Evolutionary conservation across 2,888 invertebrate genomes (phyloP), one percentile per base, ranked within the genome.

Genomic region (Piscicola geometra): DNA sequence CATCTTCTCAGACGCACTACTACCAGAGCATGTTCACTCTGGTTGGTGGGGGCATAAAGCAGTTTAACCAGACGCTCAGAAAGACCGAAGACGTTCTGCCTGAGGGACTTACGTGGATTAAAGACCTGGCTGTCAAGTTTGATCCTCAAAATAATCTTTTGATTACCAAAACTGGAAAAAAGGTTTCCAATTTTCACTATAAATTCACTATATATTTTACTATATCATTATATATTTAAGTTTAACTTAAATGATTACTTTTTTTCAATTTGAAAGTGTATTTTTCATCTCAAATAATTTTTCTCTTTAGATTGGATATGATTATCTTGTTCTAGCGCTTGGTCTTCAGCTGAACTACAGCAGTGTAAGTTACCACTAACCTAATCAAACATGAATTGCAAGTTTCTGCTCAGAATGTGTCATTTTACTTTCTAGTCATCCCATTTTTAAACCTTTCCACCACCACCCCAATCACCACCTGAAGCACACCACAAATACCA

Each of bases 21-120:
- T 99, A 99, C 86, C 98, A 99, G 85, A 94, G 98, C 0, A 88
- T 96, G 83, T 97, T 93, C 86, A 99, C 98, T 0, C 86, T 99
- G 73, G 90, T 97, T 68, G 98, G 96, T 0, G 95, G 92, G 0
- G 97, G 96, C 0, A 89, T 93, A 80, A 92, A 90, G 82, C 88
- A 86, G 1, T 83, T 95, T 21, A 84, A 89, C 1, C 87, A 90
- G 5, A 90, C 93, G 0, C 87, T 87, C 47, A 88, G 88, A 70
- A 81, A 86, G 0, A 93, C 90, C 88, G 84, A 79, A 85, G 88
- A 82, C 2, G 91, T 95, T 1, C 86, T 98, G 18, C 94, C 95
- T 0, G 86, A 88, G 78, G 88, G 90, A 68, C 91, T 76, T 47
- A 60, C 70, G 9, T 79, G 78, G 79, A 73, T 97, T 15, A 88